Evolutionary conservation across 1,140 invertebrate genomes (phyloP).

Genomic region (Drosophila littoralis): DNA sequence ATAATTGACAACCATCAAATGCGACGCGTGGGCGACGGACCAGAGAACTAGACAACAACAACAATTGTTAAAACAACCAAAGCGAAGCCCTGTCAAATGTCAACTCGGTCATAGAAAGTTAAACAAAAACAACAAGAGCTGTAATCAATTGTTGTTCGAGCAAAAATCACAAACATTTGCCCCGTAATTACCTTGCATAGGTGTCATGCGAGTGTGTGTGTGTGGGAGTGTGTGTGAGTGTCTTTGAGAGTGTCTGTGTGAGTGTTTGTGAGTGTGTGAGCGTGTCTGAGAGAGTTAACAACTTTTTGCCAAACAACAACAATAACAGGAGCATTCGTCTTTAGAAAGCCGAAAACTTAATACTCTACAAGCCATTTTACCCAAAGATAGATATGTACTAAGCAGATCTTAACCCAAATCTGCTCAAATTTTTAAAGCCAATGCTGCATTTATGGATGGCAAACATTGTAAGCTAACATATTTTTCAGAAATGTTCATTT

Average conservation of each 20-base stretch:
- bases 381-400: background rate
- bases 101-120: conserved; percentile 36
- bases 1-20: conserved; percentile 64
- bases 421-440: too few species aligned
- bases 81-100: conserved; percentile 30
- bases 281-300: conserved; percentile 34
- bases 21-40: conserved; percentile 39
- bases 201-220: conserved; percentile 29
- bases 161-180: conserved; percentile 76
- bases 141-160: conserved; percentile 78
- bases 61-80: conserved; percentile 33
- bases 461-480: too few species aligned
- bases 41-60: conserved; percentile 20
- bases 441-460: too few species aligned
- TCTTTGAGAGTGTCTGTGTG: conserved; percentile 9
- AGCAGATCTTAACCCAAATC: background rate
- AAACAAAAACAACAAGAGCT: conserved; percentile 45
- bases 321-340: background rate
- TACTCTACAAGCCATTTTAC: background rate
- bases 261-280: conserved; percentile 16
- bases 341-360: conserved; percentile 5
- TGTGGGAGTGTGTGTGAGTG: conserved; percentile 26
- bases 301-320: conserved; percentile 53
- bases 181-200: conserved; percentile 68
- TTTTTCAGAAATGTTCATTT: too few species aligned